Conservation (phyloP, 2,113 vertebrate genomes). For the Leuciscus idus region DNA sequence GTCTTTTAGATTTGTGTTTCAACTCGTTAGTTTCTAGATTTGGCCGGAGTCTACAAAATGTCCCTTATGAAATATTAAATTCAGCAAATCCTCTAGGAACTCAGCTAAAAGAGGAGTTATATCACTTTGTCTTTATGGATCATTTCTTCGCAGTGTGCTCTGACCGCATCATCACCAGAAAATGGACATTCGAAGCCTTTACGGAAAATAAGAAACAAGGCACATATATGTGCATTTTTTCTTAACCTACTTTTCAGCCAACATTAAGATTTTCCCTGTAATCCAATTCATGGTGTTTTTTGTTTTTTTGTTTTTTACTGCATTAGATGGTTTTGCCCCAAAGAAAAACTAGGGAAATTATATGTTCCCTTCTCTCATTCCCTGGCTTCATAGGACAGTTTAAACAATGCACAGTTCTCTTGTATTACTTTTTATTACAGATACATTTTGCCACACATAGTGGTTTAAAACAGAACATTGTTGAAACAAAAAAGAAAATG, state of each 20-base stretch:
- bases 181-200: background rate
- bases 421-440: background rate
- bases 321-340: background rate
- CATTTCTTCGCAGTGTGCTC: background rate
- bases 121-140: slow-evolving; percentile 15
- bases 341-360: background rate
- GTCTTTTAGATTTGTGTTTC: slow-evolving; percentile 73
- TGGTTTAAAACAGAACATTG: background rate
- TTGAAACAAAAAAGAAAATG: background rate
- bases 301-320: background rate
- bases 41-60: slow-evolving; percentile 71
- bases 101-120: slow-evolving; percentile 64
- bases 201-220: background rate
- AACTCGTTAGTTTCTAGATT: slow-evolving; percentile 78
- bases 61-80: slow-evolving; percentile 73
- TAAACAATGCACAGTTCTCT: background rate
- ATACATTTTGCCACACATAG: background rate
- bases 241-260: slow-evolving; percentile 23
- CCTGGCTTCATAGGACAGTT: background rate
- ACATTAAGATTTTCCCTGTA: background rate
- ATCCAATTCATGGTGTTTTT: background rate
- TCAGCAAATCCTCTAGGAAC: slow-evolving; percentile 74
- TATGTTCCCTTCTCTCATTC: background rate
- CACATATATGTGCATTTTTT: background rate
- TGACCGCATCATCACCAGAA: slow-evolving; percentile 11